These are phyloP conservation scores for Eudyptes chrysolophus DNA, from an alignment of 2,113 vertebrate genomes.

Conservation along the genomic window DNA sequence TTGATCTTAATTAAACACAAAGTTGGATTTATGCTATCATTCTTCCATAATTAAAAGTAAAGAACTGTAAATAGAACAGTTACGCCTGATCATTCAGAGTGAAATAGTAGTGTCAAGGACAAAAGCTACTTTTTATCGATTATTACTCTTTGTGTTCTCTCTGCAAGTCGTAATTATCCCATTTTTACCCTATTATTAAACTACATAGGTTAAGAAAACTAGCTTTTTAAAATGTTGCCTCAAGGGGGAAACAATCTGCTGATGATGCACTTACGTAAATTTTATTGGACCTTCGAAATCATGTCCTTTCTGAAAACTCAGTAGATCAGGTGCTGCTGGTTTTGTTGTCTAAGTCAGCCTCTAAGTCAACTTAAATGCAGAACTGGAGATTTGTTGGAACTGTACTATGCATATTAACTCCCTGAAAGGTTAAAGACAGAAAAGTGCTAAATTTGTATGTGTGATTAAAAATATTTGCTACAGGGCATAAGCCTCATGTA, in stretches of 20 bases:
- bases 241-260: not conserved
- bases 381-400: not conserved
- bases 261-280: not conserved
- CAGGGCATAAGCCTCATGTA: not conserved
- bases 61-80: not conserved
- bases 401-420: not conserved
- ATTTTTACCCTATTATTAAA: not conserved
- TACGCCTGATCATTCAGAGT: not conserved
- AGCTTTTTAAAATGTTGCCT: not conserved
- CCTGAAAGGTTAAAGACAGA: not conserved
- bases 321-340: not conserved
- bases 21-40: not conserved
- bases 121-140: not conserved
- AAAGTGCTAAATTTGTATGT: not conserved
- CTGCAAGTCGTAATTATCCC: not conserved
- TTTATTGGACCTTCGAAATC: not conserved
- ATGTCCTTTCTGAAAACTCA: not conserved
- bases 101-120: not conserved
- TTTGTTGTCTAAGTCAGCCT: not conserved
- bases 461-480: not conserved
- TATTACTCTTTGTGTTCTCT: not conserved
- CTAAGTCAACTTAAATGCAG: not conserved
- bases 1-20: conserved; percentile 32
- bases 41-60: not conserved
- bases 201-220: not conserved